These are phyloP conservation scores for Ormia ochracea DNA, from an alignment of 2,888 invertebrate genomes.

Conservation along the genomic window DNA sequence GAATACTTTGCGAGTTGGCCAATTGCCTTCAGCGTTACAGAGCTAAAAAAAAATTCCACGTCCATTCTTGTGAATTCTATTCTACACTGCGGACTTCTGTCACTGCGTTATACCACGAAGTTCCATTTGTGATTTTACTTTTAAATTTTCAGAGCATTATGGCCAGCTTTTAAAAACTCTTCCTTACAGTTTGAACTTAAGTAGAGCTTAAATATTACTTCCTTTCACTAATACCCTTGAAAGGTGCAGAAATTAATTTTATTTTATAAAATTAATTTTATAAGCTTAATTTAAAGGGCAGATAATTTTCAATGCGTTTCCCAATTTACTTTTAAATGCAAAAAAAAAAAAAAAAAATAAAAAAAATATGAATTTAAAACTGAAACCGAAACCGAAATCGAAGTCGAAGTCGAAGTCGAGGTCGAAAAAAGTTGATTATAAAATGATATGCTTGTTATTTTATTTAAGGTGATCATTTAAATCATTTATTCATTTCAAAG, in stretches of 20 bases:
- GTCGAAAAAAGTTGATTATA: conserved; percentile 56
- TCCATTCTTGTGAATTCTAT: too few relatives aligned
- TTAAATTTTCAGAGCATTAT: background rate
- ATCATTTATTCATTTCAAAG: conserved; percentile 59
- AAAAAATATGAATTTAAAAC: too few relatives aligned
- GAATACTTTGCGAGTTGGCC: too few relatives aligned
- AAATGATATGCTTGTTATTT: conserved; percentile 61
- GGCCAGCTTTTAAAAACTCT: too few relatives aligned
- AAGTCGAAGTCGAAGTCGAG: background rate
- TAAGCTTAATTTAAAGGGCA: conserved; percentile 50
- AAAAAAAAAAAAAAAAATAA: background rate
- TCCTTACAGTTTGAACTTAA: background rate
- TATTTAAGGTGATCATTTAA: conserved; percentile 61
- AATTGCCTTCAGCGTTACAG: too few relatives aligned
- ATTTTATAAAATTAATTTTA: too few relatives aligned
- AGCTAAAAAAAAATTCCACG: too few relatives aligned
- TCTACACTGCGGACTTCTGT: too few relatives aligned
- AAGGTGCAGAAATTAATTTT: background rate
- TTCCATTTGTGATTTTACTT: too few relatives aligned
- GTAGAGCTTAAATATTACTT: conserved; percentile 26
- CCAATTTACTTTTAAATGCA: background rate
- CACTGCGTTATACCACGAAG: too few relatives aligned
- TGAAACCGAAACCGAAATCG: background rate
- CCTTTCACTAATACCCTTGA: conserved; percentile 21
- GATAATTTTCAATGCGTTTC: conserved; percentile 26